Evolutionary conservation across 2,888 invertebrate species (phyloP), one percentile per base, ranked within the genome.

Genomic region (Apocheima hispidaria): DNA sequence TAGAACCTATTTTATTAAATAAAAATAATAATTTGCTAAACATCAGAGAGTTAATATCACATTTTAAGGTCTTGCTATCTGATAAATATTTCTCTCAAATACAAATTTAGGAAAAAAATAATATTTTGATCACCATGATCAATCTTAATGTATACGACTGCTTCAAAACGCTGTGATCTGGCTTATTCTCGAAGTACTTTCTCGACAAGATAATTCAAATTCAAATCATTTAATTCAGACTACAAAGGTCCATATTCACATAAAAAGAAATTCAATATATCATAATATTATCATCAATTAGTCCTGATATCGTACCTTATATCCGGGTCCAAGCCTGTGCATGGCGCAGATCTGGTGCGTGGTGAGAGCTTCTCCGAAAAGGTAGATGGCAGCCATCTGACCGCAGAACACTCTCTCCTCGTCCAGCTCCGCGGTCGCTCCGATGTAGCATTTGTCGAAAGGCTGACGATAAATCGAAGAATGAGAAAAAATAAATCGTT

Each of bases 401-500:
- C 99, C 99, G 92, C 99, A 99, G 93, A 99, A 99, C 72, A 99
- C 98, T 65, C 98, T 95, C 85, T 99, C 99, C 82, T 98, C 98
- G 82, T 99, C 99, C 82, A 99, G 90, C 91, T 99, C 99, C 1
- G 99, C 98, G 51, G 98, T 98, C 61, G 99, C 98, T 61, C 99
- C 99, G 83, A 99, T 98, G 92, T 98, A 99, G 92, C 99, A 99
- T 90, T 99, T 99, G 94, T 99, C 99, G 93, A 99, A 99, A 58
- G 99, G 98, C 98, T 99, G 92, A 9, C 81, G 84, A 75, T 41
- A 21, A 12, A 21, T 21, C 4, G 2, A 21, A 21, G 1, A 21
- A 41, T 38, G 33, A 23, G 26, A 38, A 38, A 26, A 40, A n/a
- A n/a, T n/a, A n/a, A n/a, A n/a, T n/a, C n/a, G n/a, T n/a, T n/a